Base-by-base conservation (phyloP, 1,140 invertebrate species). In the Agraylea sexmaculata region DNA sequence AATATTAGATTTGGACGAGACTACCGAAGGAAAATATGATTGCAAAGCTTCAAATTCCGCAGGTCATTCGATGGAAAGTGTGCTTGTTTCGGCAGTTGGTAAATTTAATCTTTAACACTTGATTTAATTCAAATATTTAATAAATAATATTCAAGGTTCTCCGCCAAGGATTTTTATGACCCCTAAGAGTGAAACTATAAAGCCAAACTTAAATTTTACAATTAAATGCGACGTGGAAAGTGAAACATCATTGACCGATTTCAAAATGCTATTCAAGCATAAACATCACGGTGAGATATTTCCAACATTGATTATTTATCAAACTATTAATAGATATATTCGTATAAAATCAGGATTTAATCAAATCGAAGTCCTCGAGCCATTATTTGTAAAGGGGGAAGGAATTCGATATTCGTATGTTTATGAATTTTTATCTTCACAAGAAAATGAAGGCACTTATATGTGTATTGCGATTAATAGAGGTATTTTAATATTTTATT, bases 31-130 rank as follows among this genome's bases (percentile, higher is more conserved):
- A 0, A 46, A 41, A 0, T 67, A 67, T 35, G 46, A 39, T 1
- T 67, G 64, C 25, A 45, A 52, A 4, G 59, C 60, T 1, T 45
- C 21, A 5, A 67, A 67, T 47, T 46, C 50, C 1, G 62, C 61
- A 4, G 64, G 64, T 0, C 33, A 36, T 1, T 51, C 45, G 29
- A 46, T 31, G 11, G 48, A 48, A 4, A 17, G n/a, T 1, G 59
- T 59, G 0, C 40, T 49, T 19, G 43, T 61, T 5, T 31, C 31
- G 11, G 18, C 58, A 25, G 38, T 40, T 17, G 55, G 53, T 55
- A 46, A 40, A 35, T 15, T 11, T 25, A 22, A 25, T 15, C 4
- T n/a, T 37, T 37, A 25, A 17, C 17, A 17, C 4, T 25, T 37
- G 21, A 34, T 18, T 18, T 18, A 34, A 34, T 7, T 8, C 12